Conservation (phyloP, 2,797 vertebrate species). For the Rallus crepitans region DNA sequence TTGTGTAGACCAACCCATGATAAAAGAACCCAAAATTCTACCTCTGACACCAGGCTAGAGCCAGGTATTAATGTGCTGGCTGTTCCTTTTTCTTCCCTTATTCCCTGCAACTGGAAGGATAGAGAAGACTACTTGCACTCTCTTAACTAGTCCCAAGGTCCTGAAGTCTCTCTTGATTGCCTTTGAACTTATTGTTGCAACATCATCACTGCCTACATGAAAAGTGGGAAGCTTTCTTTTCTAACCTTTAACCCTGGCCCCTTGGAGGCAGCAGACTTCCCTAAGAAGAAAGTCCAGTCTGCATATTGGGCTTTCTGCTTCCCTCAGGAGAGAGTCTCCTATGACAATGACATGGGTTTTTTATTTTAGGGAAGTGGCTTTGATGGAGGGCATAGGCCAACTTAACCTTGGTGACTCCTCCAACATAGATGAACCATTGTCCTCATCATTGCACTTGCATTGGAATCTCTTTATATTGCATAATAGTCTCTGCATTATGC, state of each 20-base stretch:
- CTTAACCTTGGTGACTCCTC: neutral
- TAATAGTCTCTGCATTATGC: neutral
- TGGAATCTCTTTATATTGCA: neutral
- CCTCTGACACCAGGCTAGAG: neutral
- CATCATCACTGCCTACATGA: neutral
- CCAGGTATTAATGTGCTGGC: neutral
- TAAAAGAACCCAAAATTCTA: neutral
- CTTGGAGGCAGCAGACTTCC: neutral
- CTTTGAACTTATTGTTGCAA: neutral
- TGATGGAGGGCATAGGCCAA: neutral
- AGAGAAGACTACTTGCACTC: neutral
- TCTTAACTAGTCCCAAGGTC: neutral
- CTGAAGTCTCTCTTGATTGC: neutral
- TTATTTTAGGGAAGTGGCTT: neutral
- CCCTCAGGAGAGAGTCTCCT: neutral
- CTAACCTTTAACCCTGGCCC: neutral
- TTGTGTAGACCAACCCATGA: rapidly evolving
- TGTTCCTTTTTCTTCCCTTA: neutral
- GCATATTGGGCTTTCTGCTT: neutral
- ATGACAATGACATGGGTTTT: rapidly evolving
- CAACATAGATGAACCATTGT: neutral
- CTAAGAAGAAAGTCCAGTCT: neutral
- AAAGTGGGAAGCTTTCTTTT: neutral
- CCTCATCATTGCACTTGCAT: neutral
- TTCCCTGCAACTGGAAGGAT: neutral